phyloP scores from a whole-genome alignment of 2,113 vertebrate genomes.

The Hylia prasina region DNA sequence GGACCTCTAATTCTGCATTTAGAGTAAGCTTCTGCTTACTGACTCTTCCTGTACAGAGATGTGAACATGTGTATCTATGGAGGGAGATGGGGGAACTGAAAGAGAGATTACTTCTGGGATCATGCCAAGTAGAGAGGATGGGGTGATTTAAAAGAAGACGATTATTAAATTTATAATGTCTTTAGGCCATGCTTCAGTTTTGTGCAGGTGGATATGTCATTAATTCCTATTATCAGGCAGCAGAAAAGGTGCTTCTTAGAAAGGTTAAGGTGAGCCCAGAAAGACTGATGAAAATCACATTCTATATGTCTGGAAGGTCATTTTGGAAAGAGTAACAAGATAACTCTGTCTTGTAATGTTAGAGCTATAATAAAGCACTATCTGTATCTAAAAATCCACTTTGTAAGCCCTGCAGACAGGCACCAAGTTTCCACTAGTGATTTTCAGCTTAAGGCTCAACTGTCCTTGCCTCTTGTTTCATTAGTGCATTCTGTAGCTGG shows the following conservation, averaged over 20 bases:
- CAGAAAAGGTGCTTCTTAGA: not conserved
- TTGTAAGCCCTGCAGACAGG: not conserved
- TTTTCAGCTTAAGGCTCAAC: not conserved
- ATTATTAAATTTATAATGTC: not conserved
- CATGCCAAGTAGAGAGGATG: not conserved
- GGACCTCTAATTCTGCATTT: not conserved
- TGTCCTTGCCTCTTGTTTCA: not conserved
- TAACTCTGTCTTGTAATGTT: not conserved
- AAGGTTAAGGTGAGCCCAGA: not conserved
- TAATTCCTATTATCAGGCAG: not conserved
- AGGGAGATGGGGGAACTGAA: not conserved
- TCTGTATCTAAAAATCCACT: not conserved
- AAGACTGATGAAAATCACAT: not conserved
- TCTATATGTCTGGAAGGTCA: not conserved
- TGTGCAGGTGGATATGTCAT: not conserved
- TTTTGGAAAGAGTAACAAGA: conserved; percentile 6
- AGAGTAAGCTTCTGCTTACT: not conserved
- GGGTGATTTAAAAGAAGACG: not conserved
- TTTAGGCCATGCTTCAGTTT: not conserved
- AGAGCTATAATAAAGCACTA: not conserved
- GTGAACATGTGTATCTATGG: not conserved
- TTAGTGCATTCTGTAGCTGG: not conserved
- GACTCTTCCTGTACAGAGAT: not conserved
- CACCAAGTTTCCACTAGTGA: not conserved
- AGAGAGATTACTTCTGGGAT: not conserved